Conservation (phyloP, 2,888 invertebrate species). For the Cataglyphis albicans region DNA sequence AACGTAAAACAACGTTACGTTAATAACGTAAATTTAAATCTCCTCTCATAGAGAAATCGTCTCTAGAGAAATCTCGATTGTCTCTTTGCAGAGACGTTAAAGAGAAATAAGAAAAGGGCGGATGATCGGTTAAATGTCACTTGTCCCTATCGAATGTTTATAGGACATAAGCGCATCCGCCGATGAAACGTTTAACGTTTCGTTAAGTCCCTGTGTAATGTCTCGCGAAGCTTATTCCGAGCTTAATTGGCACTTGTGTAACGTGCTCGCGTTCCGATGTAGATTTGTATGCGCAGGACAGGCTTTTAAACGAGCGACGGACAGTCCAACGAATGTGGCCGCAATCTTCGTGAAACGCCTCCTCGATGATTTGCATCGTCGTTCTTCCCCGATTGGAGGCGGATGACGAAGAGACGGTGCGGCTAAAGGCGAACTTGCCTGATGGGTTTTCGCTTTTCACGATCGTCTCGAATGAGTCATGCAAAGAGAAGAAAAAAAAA, state of each 20-base stretch:
- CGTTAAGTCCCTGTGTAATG: background rate
- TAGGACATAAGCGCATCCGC: background rate
- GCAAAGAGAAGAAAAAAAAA: background rate
- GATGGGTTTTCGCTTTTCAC: conserved; percentile 2
- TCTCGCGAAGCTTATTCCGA: conserved; percentile 3
- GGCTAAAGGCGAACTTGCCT: conserved; percentile 16
- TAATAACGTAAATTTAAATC: background rate
- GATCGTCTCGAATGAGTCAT: conserved; percentile 42
- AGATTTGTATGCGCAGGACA: conserved; percentile 29
- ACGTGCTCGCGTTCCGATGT: conserved; percentile 22
- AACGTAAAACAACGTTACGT: background rate
- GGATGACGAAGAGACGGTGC: conserved; percentile 8
- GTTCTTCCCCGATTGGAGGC: conserved; percentile 63
- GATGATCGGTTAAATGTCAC: conserved; percentile 1
- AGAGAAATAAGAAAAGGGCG: background rate
- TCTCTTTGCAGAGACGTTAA: background rate
- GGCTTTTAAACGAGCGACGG: conserved; percentile 43
- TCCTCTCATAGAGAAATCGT: background rate
- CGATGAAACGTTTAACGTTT: conserved; percentile 15
- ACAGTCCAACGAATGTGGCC: conserved; percentile 4
- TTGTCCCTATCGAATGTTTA: background rate
- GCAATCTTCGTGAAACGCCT: conserved; percentile 57
- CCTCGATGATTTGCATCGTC: conserved; percentile 63
- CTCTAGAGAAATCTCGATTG: background rate
- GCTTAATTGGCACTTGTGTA: conserved; percentile 15